phyloP scores from a whole-genome alignment of 2,113 vertebrate genomes.

The Hyaena hyaena region DNA sequence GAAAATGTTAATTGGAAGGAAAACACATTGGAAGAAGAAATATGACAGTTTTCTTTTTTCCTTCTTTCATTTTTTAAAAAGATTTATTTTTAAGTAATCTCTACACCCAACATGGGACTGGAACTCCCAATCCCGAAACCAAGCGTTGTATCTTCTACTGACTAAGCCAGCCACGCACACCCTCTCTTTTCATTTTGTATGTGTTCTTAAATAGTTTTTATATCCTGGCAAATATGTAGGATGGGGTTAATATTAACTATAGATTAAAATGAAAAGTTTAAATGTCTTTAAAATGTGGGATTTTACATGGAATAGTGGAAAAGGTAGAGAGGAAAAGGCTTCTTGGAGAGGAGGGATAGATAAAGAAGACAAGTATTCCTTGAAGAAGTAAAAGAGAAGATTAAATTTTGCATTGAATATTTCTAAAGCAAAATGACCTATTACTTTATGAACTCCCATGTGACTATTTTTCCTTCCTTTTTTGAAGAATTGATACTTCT shows the following conservation, averaged over 20 bases:
- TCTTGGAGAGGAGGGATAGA: not conserved
- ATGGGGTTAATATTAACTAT: not conserved
- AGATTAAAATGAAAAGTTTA: not conserved
- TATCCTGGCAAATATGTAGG: not conserved
- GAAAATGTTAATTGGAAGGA: not conserved
- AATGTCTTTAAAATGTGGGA: not conserved
- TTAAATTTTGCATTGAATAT: constrained; percentile 28
- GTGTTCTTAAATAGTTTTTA: not conserved
- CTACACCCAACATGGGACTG: not conserved
- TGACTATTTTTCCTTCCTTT: not conserved
- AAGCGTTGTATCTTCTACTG: not conserved
- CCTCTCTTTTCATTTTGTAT: not conserved
- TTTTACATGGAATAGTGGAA: not conserved
- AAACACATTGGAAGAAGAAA: not conserved
- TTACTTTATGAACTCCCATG: not conserved
- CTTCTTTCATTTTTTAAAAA: not conserved
- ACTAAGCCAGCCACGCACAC: not conserved
- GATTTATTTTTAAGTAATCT: not conserved
- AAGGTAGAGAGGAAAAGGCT: not conserved
- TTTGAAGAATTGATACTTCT: constrained; percentile 37
- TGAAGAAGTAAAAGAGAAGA: not conserved
- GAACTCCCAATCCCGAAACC: not conserved
- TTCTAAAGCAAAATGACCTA: constrained; percentile 43
- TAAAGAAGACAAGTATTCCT: not conserved
- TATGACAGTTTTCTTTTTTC: not conserved